Evolutionary conservation across 2,113 vertebrate species (phyloP).

Genomic region (Actinemys pallida): DNA sequence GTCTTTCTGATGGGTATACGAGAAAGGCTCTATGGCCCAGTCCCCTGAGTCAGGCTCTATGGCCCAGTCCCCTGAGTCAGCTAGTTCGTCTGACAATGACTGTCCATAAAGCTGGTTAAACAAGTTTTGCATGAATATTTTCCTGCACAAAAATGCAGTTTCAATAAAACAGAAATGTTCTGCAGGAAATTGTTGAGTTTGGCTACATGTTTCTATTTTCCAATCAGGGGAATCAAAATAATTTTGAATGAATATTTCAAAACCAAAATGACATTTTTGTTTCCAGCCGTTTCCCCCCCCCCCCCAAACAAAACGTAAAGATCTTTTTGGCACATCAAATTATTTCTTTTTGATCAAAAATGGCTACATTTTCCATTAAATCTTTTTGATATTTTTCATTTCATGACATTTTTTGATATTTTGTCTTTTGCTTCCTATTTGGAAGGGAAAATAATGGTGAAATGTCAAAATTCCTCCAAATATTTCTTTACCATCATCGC

Average conservation of each 20-base stretch:
- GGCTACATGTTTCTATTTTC: too few relatives aligned
- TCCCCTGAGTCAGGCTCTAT: not conserved
- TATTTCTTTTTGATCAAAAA: not conserved
- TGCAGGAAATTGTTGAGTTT: not conserved
- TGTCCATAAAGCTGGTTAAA: not conserved
- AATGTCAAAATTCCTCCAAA: not conserved
- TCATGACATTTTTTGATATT: not conserved
- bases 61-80: not conserved
- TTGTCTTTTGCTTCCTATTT: not conserved
- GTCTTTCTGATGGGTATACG: not conserved
- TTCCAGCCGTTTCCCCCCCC: too few relatives aligned
- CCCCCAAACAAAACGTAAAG: too few relatives aligned
- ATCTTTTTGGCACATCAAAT: not conserved
- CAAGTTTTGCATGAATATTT: not conserved
- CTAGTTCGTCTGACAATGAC: not conserved
- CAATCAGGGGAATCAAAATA: not conserved
- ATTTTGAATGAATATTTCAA: not conserved
- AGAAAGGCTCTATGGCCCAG: not conserved
- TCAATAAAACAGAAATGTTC: not conserved
- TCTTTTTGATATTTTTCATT: not conserved
- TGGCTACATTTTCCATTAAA: not conserved
- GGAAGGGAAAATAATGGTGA: not conserved
- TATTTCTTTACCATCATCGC: not conserved
- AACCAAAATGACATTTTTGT: not conserved
- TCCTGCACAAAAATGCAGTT: not conserved